A percentile compares a stretch with the other conserved stretches of the same genome.
Conservation (phyloP, 1,140 invertebrate genomes). For the Eciton burchellii region DNA sequence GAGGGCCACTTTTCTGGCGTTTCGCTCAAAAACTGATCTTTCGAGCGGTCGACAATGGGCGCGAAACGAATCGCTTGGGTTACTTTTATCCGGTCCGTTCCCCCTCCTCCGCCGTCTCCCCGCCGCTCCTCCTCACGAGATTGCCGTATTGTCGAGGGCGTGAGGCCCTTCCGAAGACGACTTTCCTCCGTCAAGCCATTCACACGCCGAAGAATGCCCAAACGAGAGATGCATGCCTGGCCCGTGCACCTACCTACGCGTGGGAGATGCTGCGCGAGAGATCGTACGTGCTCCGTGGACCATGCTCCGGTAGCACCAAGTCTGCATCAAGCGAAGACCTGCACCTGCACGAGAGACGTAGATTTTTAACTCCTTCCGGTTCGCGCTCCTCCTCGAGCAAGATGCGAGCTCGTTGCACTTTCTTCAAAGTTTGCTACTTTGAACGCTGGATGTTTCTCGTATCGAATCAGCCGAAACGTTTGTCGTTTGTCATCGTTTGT, state of each 20-base stretch:
- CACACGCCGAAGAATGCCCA: slow-evolving; percentile 71
- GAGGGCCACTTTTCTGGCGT: slow-evolving; percentile 69
- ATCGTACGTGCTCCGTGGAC: slow-evolving; percentile 19
- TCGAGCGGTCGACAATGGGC: slow-evolving; percentile 66
- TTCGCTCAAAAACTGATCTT: slow-evolving; percentile 77
- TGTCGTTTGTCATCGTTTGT: no score
- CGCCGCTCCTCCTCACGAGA: slow-evolving; percentile 50
- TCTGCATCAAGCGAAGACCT: background rate
- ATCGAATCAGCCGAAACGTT: no score
- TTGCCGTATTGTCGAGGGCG: slow-evolving; percentile 77
- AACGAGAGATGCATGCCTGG: slow-evolving; percentile 14
- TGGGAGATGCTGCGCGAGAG: slow-evolving; percentile 36
- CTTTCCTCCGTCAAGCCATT: slow-evolving; percentile 77
- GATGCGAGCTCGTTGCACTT: background rate
- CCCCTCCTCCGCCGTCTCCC: slow-evolving; percentile 5
- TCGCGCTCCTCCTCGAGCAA: background rate
- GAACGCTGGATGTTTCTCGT: background rate
- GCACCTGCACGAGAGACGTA: background rate
- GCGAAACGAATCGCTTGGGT: slow-evolving; percentile 68
- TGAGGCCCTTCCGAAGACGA: slow-evolving; percentile 74
- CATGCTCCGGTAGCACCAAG: slow-evolving; percentile 15
- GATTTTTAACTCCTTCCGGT: slow-evolving; percentile 14
- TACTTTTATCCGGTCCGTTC: slow-evolving; percentile 55
- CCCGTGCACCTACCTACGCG: slow-evolving; percentile 28
- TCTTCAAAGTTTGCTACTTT: background rate